Evolutionary conservation across 2,888 invertebrate species (phyloP).

Genomic region (Arge pagana): DNA sequence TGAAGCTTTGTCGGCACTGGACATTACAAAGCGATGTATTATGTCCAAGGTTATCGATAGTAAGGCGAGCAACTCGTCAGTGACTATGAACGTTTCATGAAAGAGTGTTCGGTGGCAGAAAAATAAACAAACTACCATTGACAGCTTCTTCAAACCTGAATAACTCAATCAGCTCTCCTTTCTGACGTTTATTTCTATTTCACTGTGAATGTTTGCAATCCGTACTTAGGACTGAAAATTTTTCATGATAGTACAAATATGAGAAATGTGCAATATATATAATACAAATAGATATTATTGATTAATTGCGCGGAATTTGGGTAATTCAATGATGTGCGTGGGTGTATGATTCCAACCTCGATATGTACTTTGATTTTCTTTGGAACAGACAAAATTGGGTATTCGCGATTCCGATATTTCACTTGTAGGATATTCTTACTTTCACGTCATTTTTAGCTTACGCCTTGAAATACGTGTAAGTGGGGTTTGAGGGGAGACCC

Average conservation of each 20-base stretch:
- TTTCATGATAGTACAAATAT: background rate
- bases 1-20: conserved; percentile 6
- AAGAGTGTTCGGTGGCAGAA: conserved; percentile 5
- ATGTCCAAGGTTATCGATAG: conserved; percentile 8
- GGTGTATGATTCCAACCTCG: background rate
- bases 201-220: background rate
- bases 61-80: conserved; percentile 4
- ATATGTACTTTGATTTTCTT: background rate
- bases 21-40: conserved; percentile 5
- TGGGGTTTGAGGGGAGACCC: no score
- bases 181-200: background rate
- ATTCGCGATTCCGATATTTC: background rate
- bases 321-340: background rate
- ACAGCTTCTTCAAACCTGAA: conserved; percentile 1
- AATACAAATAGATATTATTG: background rate
- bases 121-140: conserved; percentile 1
- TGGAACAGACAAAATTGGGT: background rate
- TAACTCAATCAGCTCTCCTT: background rate
- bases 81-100: conserved; percentile 6
- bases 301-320: background rate
- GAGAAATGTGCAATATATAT: background rate
- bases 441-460: conserved; percentile 1
- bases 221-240: background rate
- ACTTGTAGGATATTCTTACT: background rate
- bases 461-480: conserved; percentile 4